phyloP scores from a whole-genome alignment of 1,140 invertebrate species.

The Magallana ariakensis region DNA sequence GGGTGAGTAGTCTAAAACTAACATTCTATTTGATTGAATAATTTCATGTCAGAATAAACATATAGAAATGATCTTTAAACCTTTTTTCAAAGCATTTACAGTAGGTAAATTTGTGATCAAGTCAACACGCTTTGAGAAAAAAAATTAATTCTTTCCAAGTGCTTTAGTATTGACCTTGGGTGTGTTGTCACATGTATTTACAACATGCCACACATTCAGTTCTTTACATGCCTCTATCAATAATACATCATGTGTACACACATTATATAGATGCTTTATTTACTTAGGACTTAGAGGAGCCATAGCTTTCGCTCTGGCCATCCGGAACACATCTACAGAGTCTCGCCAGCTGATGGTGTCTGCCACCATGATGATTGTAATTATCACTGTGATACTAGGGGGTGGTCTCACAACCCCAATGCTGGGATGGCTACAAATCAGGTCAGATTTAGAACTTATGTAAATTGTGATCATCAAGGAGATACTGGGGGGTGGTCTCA shows the following conservation, averaged over 20 bases:
- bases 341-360: conserved; percentile 96
- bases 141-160: too few species aligned
- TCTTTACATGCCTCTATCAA: too few species aligned
- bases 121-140: too few species aligned
- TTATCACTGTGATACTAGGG: conserved; percentile 96
- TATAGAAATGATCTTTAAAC: too few species aligned
- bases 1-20: conserved; percentile 82
- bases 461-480: conserved; percentile 97
- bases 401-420: conserved; percentile 95
- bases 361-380: conserved; percentile 96
- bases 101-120: too few species aligned
- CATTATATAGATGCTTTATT: neutral
- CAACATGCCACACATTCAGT: too few species aligned
- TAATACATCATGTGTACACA: too few species aligned
- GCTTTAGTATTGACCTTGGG: too few species aligned
- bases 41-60: too few species aligned
- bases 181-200: too few species aligned
- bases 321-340: conserved; percentile 94
- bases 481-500: conserved; percentile 95
- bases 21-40: too few species aligned
- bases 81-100: too few species aligned
- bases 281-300: conserved; percentile 92
- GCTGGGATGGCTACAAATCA: conserved; percentile 89
- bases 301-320: conserved; percentile 98
- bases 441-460: conserved; percentile 80